A percentile compares a stretch with the other conserved stretches of the same genome.
phyloP scores from a whole-genome alignment of 92 coral and sea anemone genomes.

The Bergia puertoricense region DNA sequence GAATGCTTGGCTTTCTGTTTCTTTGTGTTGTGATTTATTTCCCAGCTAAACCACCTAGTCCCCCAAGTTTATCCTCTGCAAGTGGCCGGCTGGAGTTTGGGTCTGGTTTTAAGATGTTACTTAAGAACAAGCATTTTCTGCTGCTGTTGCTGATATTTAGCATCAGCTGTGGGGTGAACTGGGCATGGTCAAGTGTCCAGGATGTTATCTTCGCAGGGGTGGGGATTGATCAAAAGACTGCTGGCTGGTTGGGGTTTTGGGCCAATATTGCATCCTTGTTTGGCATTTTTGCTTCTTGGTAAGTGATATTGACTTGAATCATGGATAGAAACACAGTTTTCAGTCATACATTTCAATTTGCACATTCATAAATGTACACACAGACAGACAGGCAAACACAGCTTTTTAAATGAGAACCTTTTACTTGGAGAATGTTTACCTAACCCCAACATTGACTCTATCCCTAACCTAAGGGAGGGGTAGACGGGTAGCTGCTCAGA shows the following conservation, averaged over 20 bases:
- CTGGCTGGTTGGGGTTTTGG: constrained; percentile 98
- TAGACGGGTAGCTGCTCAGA: too few species aligned
- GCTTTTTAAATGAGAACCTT: too few species aligned
- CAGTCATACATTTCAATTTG: too few species aligned
- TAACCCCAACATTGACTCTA: too few species aligned
- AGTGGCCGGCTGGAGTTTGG: constrained; percentile 80
- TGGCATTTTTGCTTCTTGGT: constrained; percentile 90
- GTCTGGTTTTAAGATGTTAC: constrained; percentile 77
- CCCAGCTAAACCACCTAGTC: constrained; percentile 95
- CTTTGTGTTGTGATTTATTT: constrained; percentile 79
- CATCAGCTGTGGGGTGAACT: constrained; percentile 86
- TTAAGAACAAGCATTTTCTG: constrained; percentile 77
- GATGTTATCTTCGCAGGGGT: constrained; percentile 91
- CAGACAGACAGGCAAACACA: too few species aligned
- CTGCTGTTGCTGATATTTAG: constrained; percentile 75
- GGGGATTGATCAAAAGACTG: constrained; percentile 89
- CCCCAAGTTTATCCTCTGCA: constrained; percentile 92
- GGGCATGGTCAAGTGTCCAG: constrained; percentile 99
- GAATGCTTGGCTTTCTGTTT: constrained; percentile 69
- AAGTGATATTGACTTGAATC: constrained; percentile 33
- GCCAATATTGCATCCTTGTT: constrained; percentile 88
- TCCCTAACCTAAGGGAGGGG: too few species aligned
- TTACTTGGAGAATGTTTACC: too few species aligned
- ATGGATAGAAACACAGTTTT: background rate
- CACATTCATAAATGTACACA: too few species aligned